phyloP scores from a whole-genome alignment of 2,797 vertebrate genomes.

The Artibeus jamaicensis region DNA sequence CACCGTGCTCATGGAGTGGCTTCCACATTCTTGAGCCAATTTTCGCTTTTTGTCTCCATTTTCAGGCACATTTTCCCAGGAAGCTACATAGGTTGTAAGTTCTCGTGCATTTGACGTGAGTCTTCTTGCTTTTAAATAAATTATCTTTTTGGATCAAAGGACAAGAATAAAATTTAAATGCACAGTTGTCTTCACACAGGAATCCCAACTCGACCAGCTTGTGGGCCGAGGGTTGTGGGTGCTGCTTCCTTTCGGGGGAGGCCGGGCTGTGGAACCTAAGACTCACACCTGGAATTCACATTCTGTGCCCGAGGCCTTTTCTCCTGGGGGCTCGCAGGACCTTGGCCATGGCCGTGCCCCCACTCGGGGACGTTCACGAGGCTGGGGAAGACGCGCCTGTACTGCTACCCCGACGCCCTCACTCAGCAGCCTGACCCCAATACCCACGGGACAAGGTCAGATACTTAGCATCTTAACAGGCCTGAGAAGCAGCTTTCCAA shows the following conservation, averaged over 20 bases:
- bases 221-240: accelerated
- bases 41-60: not conserved
- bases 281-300: no score
- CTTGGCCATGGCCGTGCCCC: accelerated
- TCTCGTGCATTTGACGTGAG: not conserved
- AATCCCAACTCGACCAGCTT: accelerated
- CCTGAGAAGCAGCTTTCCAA: accelerated
- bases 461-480: not conserved
- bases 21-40: accelerated
- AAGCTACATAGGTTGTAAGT: not conserved
- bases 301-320: not conserved
- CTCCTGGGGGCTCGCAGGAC: not conserved
- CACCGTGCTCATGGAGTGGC: no score
- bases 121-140: not conserved
- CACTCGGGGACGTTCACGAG: not conserved
- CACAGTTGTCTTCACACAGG: accelerated
- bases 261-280: not conserved
- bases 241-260: no score
- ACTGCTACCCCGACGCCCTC: not conserved
- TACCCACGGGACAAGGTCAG: not conserved
- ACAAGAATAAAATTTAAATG: accelerated
- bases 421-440: not conserved
- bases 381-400: accelerated
- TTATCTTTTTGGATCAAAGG: not conserved
- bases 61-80: not conserved